A percentile compares a stretch with the other conserved stretches of the same genome.
Conservation (phyloP, 2,888 invertebrate genomes). For the Drosophila meridiana region DNA sequence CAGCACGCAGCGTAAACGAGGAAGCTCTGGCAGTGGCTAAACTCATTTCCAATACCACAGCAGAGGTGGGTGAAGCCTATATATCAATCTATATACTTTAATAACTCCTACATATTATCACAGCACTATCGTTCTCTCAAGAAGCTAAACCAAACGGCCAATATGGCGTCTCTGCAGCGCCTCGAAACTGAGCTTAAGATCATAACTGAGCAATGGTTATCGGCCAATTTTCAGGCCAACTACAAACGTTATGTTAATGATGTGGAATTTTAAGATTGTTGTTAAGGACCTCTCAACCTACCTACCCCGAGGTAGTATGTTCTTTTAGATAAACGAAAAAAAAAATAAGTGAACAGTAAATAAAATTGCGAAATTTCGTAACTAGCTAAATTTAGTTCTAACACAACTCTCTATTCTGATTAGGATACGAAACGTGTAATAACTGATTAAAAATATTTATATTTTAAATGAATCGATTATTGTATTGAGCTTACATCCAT, state of each 20-base stretch:
- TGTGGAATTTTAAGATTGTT: conserved; percentile 51
- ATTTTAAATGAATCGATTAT: not conserved
- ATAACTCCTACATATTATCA: not conserved
- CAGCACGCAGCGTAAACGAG: conserved; percentile 91
- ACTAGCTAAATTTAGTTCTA: not conserved
- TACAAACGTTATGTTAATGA: conserved; percentile 76
- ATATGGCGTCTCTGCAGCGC: conserved; percentile 64
- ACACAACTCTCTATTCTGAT: not conserved
- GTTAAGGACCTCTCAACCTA: not conserved
- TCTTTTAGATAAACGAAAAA: conserved; percentile 11
- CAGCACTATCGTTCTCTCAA: conserved; percentile 78
- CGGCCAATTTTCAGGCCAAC: conserved; percentile 81
- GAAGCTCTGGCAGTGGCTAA: conserved; percentile 90
- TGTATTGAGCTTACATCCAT: not conserved
- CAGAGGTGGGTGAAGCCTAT: conserved; percentile 87
- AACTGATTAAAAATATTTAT: not conserved
- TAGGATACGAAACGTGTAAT: not conserved
- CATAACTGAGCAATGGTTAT: conserved; percentile 83
- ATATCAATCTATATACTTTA: not conserved
- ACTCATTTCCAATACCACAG: conserved; percentile 90
- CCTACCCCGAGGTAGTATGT: conserved; percentile 41
- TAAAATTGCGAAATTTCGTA: conserved; percentile 11
- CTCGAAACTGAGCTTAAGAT: conserved; percentile 83
- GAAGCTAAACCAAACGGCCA: conserved; percentile 58
- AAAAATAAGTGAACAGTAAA: not conserved